Evolutionary conservation across 2,113 vertebrate genomes (phyloP), one percentile per base, ranked within the genome.

Genomic region (Odocoileus virginianus): DNA sequence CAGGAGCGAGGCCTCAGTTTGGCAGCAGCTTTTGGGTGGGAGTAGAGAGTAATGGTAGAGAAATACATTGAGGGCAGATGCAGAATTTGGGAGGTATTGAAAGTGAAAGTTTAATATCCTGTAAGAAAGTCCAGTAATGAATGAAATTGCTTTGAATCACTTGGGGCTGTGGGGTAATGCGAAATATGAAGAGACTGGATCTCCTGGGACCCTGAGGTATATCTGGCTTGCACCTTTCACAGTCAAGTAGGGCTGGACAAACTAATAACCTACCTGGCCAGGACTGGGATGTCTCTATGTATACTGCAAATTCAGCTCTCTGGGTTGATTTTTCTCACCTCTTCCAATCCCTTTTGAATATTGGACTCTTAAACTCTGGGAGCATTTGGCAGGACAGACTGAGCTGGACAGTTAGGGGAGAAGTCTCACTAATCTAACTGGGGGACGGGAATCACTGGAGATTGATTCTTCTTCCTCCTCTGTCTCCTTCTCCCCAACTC

Each of bases 361-460:
- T 7, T 74, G n/a, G n/a, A 79, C 54, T 47, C 47, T 55, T 55
- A 67, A 87, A 58, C 21, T 33, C 43, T 57, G 9, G 28, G 19
- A 57, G 23, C 50, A 3, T 89, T 50, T 57, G 47, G 2, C 28
- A 85, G 86, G 47, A 52, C 74, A 61, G 61, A 16, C 27, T 13
- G 71, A 87, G 19, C 81, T 67, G 55, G 21, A 19, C n/a, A 45
- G 3, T 2, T 33, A 14, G 11, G 9, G 57, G 33, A 57, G 54
- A 61, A 54, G 50, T 81, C 27, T 76, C 28, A 6, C 4, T 21
- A 25, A 12, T 33, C 57, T 47, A 14, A 54, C 7, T 40, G 33
- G 50, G 30, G 13, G 5, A 28, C 23, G 0, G 0, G 45, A 8
- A 2, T 60, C 52, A 7, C 0, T 45, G 55, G 67, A 64, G 60